Conservation (phyloP, 2,888 invertebrate species). For the Boloria selene region DNA sequence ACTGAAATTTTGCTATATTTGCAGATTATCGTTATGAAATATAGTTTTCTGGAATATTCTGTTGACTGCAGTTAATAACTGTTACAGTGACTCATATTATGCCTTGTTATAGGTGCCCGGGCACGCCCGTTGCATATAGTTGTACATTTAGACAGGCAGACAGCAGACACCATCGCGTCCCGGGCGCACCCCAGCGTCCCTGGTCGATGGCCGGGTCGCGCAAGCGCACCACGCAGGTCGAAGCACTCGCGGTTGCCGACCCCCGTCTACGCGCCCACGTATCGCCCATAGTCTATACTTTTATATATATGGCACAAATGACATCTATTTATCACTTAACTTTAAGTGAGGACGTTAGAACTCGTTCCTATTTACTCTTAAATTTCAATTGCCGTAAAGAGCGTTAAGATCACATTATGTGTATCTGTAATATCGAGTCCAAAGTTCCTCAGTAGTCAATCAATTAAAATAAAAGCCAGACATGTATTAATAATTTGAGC, state of each 20-base stretch:
- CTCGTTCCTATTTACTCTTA: neutral
- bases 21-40: too few relatives aligned
- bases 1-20: too few relatives aligned
- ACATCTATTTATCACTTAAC: constrained; percentile 3
- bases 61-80: too few relatives aligned
- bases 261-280: constrained; percentile 64
- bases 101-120: neutral
- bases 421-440: constrained; percentile 2
- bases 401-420: neutral
- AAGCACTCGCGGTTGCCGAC: constrained; percentile 77
- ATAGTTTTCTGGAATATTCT: too few relatives aligned
- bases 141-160: constrained; percentile 23
- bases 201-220: constrained; percentile 71
- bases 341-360: constrained; percentile 1
- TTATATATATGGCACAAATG: constrained; percentile 15
- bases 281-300: constrained; percentile 44
- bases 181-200: constrained; percentile 45
- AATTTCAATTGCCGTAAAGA: too few relatives aligned
- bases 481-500: too few relatives aligned
- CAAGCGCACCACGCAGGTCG: constrained; percentile 71
- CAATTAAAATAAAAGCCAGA: too few relatives aligned
- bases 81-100: too few relatives aligned
- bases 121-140: neutral
- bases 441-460: too few relatives aligned
- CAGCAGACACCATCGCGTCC: constrained; percentile 39